These are phyloP conservation scores for Entomyzon cyanotis DNA, from an alignment of 2,113 vertebrate species.

Conservation along the genomic window DNA sequence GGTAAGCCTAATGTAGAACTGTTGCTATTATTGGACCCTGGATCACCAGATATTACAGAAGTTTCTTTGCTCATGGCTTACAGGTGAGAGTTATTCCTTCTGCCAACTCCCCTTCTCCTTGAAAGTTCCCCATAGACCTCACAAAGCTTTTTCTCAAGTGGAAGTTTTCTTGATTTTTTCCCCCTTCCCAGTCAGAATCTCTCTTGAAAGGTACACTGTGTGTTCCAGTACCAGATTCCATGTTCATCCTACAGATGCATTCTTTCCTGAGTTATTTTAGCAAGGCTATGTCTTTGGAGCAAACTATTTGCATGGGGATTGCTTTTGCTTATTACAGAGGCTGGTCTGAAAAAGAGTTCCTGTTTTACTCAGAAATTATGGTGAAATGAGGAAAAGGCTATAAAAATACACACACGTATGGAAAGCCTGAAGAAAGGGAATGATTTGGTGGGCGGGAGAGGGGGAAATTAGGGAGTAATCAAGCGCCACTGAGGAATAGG, in stretches of 20 bases:
- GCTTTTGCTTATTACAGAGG: not conserved
- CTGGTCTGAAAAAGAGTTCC: not conserved
- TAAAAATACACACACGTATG: not conserved
- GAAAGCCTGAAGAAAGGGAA: not conserved
- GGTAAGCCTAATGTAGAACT: not conserved
- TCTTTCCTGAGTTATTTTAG: not conserved
- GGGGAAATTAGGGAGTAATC: not conserved
- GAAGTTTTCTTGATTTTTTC: not conserved
- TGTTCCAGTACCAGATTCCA: not conserved
- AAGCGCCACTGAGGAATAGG: not conserved
- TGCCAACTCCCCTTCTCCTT: not conserved
- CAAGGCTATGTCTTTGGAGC: not conserved
- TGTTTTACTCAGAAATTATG: not conserved
- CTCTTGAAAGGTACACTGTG: accelerated
- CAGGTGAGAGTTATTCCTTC: not conserved
- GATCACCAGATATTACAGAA: not conserved
- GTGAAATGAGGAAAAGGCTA: not conserved
- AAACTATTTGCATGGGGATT: not conserved
- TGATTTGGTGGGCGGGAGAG: not conserved
- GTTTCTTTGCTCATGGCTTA: not conserved
- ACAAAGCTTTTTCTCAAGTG: not conserved
- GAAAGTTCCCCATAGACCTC: not conserved
- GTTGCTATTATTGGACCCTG: not conserved
- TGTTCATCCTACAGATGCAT: not conserved
- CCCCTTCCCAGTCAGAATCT: not conserved